Percentiles rank a stretch among this genome's conserved stretches.
These are phyloP conservation scores for Neoseiulus cucumeris DNA, from an alignment of 1,140 invertebrate species.

Conservation along the genomic window DNA sequence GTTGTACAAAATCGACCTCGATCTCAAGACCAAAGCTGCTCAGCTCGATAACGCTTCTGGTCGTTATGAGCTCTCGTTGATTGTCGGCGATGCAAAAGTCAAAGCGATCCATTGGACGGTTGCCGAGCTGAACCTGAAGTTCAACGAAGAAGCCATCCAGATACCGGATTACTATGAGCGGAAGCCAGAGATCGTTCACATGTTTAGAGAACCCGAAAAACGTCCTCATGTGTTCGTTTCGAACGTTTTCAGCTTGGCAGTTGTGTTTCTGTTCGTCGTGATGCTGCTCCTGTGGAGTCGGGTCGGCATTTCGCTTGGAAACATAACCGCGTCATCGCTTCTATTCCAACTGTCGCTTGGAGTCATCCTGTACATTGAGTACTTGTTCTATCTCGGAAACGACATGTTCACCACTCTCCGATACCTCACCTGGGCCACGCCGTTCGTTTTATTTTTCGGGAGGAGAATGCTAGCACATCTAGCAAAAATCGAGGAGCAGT, in stretches of 20 bases:
- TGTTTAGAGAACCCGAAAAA: constrained; percentile 74
- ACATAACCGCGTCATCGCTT: background rate
- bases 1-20: constrained; percentile 27
- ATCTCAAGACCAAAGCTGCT: constrained; percentile 51
- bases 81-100: constrained; percentile 57
- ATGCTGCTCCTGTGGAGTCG: background rate
- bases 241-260: constrained; percentile 40
- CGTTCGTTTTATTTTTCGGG: background rate
- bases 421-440: constrained; percentile 36
- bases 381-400: constrained; percentile 64
- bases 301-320: background rate
- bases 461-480: constrained; percentile 4
- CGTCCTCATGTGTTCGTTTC: constrained; percentile 65
- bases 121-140: constrained; percentile 51
- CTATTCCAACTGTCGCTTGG: background rate
- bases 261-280: constrained; percentile 55
- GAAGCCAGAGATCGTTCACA: constrained; percentile 38
- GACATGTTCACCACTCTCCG: constrained; percentile 86
- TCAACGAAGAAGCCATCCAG: constrained; percentile 31
- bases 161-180: constrained; percentile 23
- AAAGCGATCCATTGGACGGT: constrained; percentile 70
- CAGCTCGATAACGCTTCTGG: constrained; percentile 57
- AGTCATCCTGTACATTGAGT: constrained; percentile 5
- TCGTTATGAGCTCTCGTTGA: constrained; percentile 55
- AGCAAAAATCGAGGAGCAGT: background rate